phyloP scores from a whole-genome alignment of 2,888 invertebrate species.

The Polyploca ridens region DNA sequence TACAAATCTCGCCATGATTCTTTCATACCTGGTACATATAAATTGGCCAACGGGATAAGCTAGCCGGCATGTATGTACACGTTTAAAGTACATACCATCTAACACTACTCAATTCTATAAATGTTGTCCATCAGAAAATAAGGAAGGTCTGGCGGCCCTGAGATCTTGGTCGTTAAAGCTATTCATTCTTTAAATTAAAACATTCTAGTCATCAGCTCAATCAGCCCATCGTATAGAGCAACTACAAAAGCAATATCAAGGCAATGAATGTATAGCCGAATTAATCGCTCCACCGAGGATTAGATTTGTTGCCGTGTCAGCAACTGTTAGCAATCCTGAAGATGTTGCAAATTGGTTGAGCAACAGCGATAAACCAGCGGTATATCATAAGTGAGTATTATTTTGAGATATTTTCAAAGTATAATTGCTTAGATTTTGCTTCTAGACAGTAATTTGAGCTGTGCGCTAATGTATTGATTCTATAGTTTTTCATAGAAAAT shows the following conservation, averaged over 20 bases:
- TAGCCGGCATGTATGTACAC: too few relatives aligned
- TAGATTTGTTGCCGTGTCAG: slow-evolving; percentile 91
- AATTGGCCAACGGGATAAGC: too few relatives aligned
- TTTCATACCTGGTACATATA: too few relatives aligned
- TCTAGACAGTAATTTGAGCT: too few relatives aligned
- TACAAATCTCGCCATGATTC: too few relatives aligned
- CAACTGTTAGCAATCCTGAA: slow-evolving; percentile 91
- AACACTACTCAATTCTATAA: too few relatives aligned
- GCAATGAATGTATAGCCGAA: slow-evolving; percentile 26
- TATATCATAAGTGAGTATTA: slow-evolving; percentile 77
- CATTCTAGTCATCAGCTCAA: slow-evolving; percentile 65
- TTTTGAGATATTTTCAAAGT: neutral
- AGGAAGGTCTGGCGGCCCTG: too few relatives aligned
- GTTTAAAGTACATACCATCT: too few relatives aligned
- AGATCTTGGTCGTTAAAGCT: too few relatives aligned
- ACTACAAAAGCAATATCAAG: slow-evolving; percentile 58
- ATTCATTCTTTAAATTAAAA: neutral
- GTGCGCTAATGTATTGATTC: neutral
- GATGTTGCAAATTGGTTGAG: slow-evolving; percentile 91
- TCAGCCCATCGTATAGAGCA: slow-evolving; percentile 68
- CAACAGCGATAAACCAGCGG: slow-evolving; percentile 70
- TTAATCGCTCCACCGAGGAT: slow-evolving; percentile 59
- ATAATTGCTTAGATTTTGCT: too few relatives aligned
- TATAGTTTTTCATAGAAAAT: too few relatives aligned
- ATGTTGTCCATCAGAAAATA: too few relatives aligned